These are phyloP conservation scores for Maconellicoccus hirsutus DNA, from an alignment of 1,140 invertebrate genomes.

Conservation along the genomic window DNA sequence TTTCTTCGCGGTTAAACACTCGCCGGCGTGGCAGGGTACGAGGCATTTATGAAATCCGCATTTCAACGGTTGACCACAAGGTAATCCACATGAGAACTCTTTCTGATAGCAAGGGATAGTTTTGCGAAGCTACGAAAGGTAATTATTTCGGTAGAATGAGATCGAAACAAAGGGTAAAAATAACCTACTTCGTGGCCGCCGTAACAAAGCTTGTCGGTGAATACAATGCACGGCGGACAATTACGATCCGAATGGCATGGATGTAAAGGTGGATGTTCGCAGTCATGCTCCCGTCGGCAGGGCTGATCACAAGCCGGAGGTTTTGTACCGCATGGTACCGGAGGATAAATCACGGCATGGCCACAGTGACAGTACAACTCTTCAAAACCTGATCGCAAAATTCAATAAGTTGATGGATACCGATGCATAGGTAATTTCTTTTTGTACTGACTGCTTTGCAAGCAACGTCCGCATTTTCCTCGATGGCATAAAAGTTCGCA, in stretches of 20 bases:
- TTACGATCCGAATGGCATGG: constrained; percentile 55
- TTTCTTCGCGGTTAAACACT: constrained; percentile 39
- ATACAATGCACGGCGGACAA: constrained; percentile 88
- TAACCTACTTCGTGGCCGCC: constrained; percentile 66
- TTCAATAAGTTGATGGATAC: constrained; percentile 15
- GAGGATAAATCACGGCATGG: constrained; percentile 68
- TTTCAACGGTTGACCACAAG: constrained; percentile 61
- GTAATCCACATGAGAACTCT: constrained; percentile 78
- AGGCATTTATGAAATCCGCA: constrained; percentile 71
- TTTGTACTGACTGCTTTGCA: constrained; percentile 54
- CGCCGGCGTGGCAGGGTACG: constrained; percentile 57
- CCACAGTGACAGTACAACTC: constrained; percentile 89
- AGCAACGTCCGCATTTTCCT: constrained; percentile 73
- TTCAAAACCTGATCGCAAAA: constrained; percentile 70
- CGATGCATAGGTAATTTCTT: not conserved
- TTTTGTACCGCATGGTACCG: constrained; percentile 78
- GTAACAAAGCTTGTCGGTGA: constrained; percentile 77
- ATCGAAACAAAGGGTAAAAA: not conserved
- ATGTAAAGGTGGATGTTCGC: constrained; percentile 69
- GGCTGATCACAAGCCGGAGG: constrained; percentile 63
- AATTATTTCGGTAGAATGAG: too few species aligned
- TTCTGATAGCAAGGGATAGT: constrained; percentile 80
- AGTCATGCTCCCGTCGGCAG: constrained; percentile 64
- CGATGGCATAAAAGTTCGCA: constrained; percentile 82
- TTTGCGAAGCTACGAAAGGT: constrained; percentile 49